Evolutionary conservation across 2,797 vertebrate genomes (phyloP), one percentile per base, ranked within the genome.

Genomic region (Pelochelys cantorii): DNA sequence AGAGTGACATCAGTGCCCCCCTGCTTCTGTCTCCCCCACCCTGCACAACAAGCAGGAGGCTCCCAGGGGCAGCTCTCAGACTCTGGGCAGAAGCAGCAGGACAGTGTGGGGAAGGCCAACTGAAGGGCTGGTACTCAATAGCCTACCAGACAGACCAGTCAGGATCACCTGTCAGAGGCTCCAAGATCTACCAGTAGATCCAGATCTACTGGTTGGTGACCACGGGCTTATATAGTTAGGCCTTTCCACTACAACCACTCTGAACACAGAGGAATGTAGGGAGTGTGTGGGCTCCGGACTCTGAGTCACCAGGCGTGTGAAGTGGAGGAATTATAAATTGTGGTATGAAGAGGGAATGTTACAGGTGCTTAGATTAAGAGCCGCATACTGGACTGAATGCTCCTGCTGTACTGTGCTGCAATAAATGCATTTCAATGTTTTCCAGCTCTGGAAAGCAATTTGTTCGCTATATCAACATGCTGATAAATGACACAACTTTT

Each of bases 401-500:
- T 18, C 81, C 88, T 79, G 2, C 42, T 80, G 94, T 95, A 10
- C 93, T 20, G 42, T 92, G 54, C 96, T 18, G 11, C 85, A 83
- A 22, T 48, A 81, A 77, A 42, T 91, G 88, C 81, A 54, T 37
- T 96, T 93, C 92, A 1, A 34, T 95, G 83, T 95, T 96, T 92
- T 95, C 17, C 95, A 99, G 99, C 97, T 99, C 99, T 81, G 99
- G 99, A 94, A 99, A 99, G 98, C 99, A 99, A 98, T 99, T 99
- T 98, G 99, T 99, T 88, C 99, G 99, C 97, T 99, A 99, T 95
- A 99, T 99, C 98, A 99, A 99, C 97, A 99, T 99, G 99, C 98
- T 99, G 97, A 99, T 99, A 95, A 99, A 99, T 54, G 99, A 99
- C 98, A 99, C 99, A 25, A 99, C 99, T 78, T 99, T 99, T 98